Percentiles rank a stretch among this genome's conserved stretches.
phyloP scores from a whole-genome alignment of 2,888 invertebrate genomes.

The Tupiocoris notatus region DNA sequence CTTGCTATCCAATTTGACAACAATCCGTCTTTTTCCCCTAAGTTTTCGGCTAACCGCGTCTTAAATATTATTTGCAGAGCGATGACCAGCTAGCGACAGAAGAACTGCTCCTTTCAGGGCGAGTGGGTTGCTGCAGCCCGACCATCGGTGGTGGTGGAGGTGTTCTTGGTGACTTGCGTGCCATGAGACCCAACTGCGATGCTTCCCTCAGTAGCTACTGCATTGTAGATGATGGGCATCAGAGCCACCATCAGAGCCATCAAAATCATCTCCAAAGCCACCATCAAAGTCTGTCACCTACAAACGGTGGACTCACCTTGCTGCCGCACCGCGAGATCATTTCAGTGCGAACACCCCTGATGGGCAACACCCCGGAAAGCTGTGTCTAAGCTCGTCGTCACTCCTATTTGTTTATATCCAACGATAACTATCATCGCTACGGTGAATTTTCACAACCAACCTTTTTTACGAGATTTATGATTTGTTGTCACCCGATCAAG shows the following conservation, averaged over 20 bases:
- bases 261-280: neutral
- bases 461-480: too few relatives aligned
- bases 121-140: neutral
- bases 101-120: neutral
- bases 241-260: too few relatives aligned
- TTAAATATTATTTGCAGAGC: conserved; percentile 20
- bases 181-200: conserved; percentile 16
- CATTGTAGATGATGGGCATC: conserved; percentile 11
- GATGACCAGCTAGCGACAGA: conserved; percentile 11
- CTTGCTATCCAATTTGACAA: too few relatives aligned
- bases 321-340: conserved; percentile 61
- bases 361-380: conserved; percentile 68
- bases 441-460: too few relatives aligned
- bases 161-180: neutral
- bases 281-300: conserved; percentile 38
- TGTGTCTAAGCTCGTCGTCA: conserved; percentile 67
- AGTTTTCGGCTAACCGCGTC: too few relatives aligned
- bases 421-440: too few relatives aligned
- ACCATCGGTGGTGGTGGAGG: neutral
- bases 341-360: conserved; percentile 67
- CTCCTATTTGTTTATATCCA: too few relatives aligned
- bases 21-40: too few relatives aligned
- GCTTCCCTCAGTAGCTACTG: conserved; percentile 19
- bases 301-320: conserved; percentile 20
- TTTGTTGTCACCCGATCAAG: too few relatives aligned